Evolutionary conservation across 2,113 vertebrate genomes (phyloP), one percentile per base, ranked within the genome.

Genomic region (Pseudorectes ferrugineus): DNA sequence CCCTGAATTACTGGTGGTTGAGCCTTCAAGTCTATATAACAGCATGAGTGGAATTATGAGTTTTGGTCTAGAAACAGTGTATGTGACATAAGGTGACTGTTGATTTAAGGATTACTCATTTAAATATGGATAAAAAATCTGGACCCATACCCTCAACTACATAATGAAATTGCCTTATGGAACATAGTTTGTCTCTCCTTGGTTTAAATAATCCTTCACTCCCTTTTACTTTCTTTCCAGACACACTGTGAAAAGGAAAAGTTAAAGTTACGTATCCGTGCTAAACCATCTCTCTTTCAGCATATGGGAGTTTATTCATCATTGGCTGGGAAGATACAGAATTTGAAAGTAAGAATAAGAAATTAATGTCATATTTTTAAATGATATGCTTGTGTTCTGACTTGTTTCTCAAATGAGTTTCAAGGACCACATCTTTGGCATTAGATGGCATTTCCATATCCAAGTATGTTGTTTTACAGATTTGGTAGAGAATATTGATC

Each of bases 221-320:
- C 36, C 8, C 16, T 83, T 83, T 74, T 84, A 13, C 88, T 84
- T 93, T 93, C 77, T 91, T 94, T 88, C 20, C 87, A 98, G 98
- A 49, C 20, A 67, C 72, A 97, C 33, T 98, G 98, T 92, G 74
- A 88, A 43, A 65, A 63, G 11, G 96, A 96, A 76, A 98, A 98
- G 80, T 95, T 89, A 21, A 89, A 95, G 70, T 46, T 97, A 38
- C 95, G 97, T n/a, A 86, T 98, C 79, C 95, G 67, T 71, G 97
- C 98, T 87, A 98, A 96, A 33, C 98, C 98, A n/a, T 98, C 98
- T 70, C 97, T 98, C 40, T 98, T 98, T 77, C 98, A 98, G 89
- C 98, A 98, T 10, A 87, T 98, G 89, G 98, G 98, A 67, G 61
- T 66, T 78, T 48, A 97, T 49, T 98, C 98, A 20, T 98, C 98